Conservation (phyloP, 2,797 vertebrate genomes). For the Antrozous pallidus region DNA sequence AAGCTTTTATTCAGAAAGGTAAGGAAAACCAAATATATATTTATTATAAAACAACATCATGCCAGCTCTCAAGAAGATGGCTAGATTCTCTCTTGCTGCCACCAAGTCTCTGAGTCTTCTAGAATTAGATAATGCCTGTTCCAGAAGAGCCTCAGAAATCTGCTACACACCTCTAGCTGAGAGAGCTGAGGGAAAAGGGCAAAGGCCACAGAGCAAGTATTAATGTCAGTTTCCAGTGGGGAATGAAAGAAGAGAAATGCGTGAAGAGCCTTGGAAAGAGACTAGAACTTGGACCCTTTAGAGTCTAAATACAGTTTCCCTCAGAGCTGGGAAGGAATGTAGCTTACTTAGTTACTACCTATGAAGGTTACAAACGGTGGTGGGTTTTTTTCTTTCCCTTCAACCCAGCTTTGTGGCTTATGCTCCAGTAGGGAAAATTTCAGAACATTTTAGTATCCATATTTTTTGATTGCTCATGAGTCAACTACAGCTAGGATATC, state of each 20-base stretch:
- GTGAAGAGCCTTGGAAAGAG: not conserved
- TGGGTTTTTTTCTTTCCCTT: not conserved
- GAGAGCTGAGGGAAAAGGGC: not conserved
- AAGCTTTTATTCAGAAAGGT: not conserved
- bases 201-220: not conserved
- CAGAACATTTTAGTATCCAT: not conserved
- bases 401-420: not conserved
- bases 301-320: not conserved
- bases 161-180: not conserved
- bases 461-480: not conserved
- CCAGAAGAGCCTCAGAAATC: not conserved
- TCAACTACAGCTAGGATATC: not conserved
- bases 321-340: not conserved
- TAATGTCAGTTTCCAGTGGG: not conserved
- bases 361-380: not conserved
- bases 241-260: not conserved
- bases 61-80: not conserved
- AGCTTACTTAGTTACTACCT: not conserved
- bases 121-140: not conserved
- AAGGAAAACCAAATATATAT: not conserved
- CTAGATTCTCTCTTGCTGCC: not conserved
- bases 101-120: not conserved
- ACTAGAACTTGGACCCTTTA: not conserved
- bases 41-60: not conserved
- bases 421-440: not conserved